These are phyloP conservation scores for Zosterops lateralis DNA, from an alignment of 2,113 vertebrate genomes.

Conservation along the genomic window DNA sequence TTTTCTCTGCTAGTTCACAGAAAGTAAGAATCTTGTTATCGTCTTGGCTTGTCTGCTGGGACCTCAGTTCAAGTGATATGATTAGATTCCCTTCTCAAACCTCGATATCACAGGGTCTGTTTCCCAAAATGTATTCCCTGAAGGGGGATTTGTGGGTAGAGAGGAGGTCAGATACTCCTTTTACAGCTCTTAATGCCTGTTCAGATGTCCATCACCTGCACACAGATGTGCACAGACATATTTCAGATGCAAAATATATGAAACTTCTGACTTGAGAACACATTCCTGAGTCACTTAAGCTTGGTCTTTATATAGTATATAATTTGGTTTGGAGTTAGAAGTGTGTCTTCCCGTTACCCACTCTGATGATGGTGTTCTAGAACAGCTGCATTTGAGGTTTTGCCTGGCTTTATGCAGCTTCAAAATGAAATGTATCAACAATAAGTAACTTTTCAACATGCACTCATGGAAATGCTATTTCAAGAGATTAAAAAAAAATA, in stretches of 20 bases:
- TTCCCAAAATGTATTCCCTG: neutral
- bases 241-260: constrained; percentile 58
- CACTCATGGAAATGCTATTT: neutral
- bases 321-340: constrained; percentile 78
- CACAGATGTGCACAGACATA: neutral
- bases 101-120: neutral
- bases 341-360: constrained; percentile 51
- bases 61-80: neutral
- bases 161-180: neutral
- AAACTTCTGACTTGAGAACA: constrained; percentile 59
- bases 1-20: neutral
- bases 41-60: rapidly evolving
- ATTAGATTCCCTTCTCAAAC: neutral
- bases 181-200: neutral
- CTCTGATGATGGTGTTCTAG: neutral
- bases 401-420: constrained; percentile 75
- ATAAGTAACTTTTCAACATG: constrained; percentile 40
- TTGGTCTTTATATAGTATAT: constrained; percentile 83
- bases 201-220: constrained; percentile 59
- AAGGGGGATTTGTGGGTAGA: neutral
- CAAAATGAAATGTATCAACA: constrained; percentile 42
- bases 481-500: neutral
- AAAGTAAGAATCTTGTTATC: neutral
- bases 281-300: constrained; percentile 57
- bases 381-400: constrained; percentile 82